Evolutionary conservation across 1,140 invertebrate genomes (phyloP), one percentile per base, ranked within the genome.

Genomic region (Hormaphis cornu): DNA sequence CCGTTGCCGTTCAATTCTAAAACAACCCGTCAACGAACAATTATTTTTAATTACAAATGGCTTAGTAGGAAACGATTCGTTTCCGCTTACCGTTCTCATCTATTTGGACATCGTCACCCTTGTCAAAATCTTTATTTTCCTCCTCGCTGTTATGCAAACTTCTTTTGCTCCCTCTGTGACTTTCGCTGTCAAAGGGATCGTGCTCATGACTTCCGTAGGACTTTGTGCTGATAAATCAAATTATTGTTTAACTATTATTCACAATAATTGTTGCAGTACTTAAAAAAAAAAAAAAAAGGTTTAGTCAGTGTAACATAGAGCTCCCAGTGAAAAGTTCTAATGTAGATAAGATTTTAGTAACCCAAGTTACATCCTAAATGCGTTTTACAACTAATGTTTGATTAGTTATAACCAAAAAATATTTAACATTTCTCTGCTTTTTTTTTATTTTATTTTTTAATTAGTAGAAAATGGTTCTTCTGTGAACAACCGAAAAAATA

Each of bases 201-300:
- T 93, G 89, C 78, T 93, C 92, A 79, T 93, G 90, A 78, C 91
- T 93, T 71, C 91, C 91, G 76, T 93, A 93, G 46, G 92, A 95
- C 81, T 92, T 92, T 80, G 91, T 90, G 81, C 91, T 94, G 73
- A 18, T 70, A 50, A 73, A 70, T 58, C 44, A 71, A 70, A 46
- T 5, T 8, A 12, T 8, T 46, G 8, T 46, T 46, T 46, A 40
- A 40, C 14, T 40, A 40, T 14, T 40, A 40, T n/a, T n/a, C n/a
- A n/a, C n/a, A n/a, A n/a, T n/a, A n/a, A n/a, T n/a, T n/a, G n/a
- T n/a, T n/a, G n/a, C n/a, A n/a, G n/a, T n/a, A n/a, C n/a, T n/a
- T n/a, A n/a, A n/a, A n/a, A n/a, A n/a, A n/a, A n/a, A n/a, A n/a
- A n/a, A n/a, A n/a, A n/a, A n/a, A n/a, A n/a, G n/a, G n/a, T n/a